Conservation (phyloP, 2,888 invertebrate species). For the Falcaria lacertinaria region DNA sequence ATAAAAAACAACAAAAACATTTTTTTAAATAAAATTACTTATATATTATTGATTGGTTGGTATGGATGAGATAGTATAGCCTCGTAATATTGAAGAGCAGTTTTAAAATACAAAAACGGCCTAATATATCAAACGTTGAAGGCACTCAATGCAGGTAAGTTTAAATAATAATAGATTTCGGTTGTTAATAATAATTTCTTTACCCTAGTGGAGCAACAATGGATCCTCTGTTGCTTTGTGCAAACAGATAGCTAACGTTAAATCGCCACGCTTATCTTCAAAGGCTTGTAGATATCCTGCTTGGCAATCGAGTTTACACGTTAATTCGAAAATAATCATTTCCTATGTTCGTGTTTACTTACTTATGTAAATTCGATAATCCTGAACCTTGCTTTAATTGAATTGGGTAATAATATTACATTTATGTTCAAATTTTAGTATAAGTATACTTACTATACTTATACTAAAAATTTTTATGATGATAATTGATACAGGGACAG, state of each 20-base stretch:
- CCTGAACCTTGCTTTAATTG: too few species aligned
- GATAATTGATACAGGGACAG: too few species aligned
- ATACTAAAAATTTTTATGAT: too few species aligned
- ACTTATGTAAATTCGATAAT: constrained; percentile 23
- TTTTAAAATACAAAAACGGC: constrained; percentile 29
- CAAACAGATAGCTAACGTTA: constrained; percentile 70
- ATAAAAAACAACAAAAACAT: too few species aligned
- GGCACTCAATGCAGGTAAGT: constrained; percentile 53
- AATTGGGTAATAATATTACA: too few species aligned
- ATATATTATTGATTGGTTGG: too few species aligned
- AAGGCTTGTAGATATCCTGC: constrained; percentile 38
- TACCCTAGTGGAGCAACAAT: constrained; percentile 63
- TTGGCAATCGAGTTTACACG: constrained; percentile 39
- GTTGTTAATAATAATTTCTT: constrained; percentile 63
- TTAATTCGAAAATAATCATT: constrained; percentile 40
- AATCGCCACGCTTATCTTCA: constrained; percentile 60
- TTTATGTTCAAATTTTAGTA: too few species aligned
- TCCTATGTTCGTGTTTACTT: constrained; percentile 30
- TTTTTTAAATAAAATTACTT: too few species aligned
- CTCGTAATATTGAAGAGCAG: constrained; percentile 13
- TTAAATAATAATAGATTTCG: constrained; percentile 60
- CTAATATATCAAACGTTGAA: constrained; percentile 46
- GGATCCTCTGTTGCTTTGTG: constrained; percentile 67
- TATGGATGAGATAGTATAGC: constrained; percentile 4
- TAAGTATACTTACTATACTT: too few species aligned